A percentile compares a stretch with the other conserved stretches of the same genome.
These are phyloP conservation scores for Cyphomyrmex costatus DNA, from an alignment of 1,140 invertebrate species.

Conservation along the genomic window DNA sequence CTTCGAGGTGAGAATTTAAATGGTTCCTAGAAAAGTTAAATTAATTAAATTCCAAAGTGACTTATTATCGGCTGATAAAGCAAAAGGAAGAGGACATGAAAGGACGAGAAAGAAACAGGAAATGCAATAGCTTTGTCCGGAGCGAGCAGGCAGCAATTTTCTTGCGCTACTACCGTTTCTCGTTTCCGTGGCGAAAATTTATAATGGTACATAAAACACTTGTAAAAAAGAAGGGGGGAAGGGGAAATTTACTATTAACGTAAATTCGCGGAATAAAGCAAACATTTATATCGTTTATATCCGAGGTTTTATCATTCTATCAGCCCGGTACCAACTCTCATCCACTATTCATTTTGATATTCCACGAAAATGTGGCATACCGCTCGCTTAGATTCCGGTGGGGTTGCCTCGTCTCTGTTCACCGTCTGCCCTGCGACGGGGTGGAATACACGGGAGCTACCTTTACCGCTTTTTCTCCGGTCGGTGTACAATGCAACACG, in stretches of 20 bases:
- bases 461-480: constrained; percentile 12
- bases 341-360: constrained; percentile 62
- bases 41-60: constrained; percentile 62
- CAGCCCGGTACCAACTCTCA: constrained; percentile 50
- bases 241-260: constrained; percentile 58
- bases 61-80: constrained; percentile 62
- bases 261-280: constrained; percentile 60
- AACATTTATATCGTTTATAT: constrained; percentile 9
- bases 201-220: constrained; percentile 58
- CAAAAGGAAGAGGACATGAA: background rate
- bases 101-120: constrained; percentile 27
- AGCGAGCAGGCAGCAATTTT: constrained; percentile 46
- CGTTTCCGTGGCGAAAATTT: constrained; percentile 57
- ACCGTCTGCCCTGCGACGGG: background rate
- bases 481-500: constrained; percentile 38
- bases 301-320: constrained; percentile 58
- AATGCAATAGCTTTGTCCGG: constrained; percentile 31
- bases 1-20: constrained; percentile 39
- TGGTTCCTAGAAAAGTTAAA: constrained; percentile 16
- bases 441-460: background rate
- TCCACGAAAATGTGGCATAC: constrained; percentile 22
- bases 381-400: background rate
- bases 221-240: constrained; percentile 12
- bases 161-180: constrained; percentile 56
- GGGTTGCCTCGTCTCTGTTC: constrained; percentile 19